Conservation (phyloP, 92 coral and sea anemone species). For the Parazoanthus swiftii region DNA sequence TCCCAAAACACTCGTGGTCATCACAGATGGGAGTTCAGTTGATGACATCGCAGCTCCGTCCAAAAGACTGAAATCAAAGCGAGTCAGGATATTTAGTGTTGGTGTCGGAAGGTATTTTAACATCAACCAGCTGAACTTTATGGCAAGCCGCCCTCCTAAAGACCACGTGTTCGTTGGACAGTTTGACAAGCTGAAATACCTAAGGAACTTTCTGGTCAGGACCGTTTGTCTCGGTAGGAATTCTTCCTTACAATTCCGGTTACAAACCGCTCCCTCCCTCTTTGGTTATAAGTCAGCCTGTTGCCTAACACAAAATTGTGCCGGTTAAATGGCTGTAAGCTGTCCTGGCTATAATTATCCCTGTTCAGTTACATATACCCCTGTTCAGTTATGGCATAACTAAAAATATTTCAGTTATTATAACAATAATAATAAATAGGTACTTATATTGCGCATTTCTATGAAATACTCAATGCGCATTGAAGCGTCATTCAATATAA, state of each 20-base stretch:
- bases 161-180: conserved; percentile 27
- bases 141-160: conserved; percentile 3
- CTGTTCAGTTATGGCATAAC: too few species aligned
- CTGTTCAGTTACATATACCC: too few species aligned
- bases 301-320: neutral
- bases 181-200: conserved; percentile 21
- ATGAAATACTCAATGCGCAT: too few species aligned
- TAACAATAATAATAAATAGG: too few species aligned
- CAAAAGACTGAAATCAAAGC: neutral
- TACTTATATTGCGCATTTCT: too few species aligned
- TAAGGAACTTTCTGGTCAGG: conserved; percentile 13
- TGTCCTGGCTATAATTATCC: too few species aligned
- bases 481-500: too few species aligned
- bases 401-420: too few species aligned
- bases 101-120: conserved; percentile 6
- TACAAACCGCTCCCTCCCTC: neutral
- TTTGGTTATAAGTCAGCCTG: neutral
- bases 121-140: neutral
- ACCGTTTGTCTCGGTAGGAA: conserved; percentile 8
- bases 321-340: too few species aligned
- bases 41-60: conserved; percentile 2
- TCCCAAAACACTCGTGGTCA: conserved; percentile 21
- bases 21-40: conserved; percentile 12
- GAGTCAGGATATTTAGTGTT: conserved; percentile 11
- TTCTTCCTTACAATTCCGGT: neutral